A percentile compares a stretch with the other conserved stretches of the same genome.
Conservation (phyloP, 2,113 vertebrate genomes). For the Oncorhynchus clarkii region DNA sequence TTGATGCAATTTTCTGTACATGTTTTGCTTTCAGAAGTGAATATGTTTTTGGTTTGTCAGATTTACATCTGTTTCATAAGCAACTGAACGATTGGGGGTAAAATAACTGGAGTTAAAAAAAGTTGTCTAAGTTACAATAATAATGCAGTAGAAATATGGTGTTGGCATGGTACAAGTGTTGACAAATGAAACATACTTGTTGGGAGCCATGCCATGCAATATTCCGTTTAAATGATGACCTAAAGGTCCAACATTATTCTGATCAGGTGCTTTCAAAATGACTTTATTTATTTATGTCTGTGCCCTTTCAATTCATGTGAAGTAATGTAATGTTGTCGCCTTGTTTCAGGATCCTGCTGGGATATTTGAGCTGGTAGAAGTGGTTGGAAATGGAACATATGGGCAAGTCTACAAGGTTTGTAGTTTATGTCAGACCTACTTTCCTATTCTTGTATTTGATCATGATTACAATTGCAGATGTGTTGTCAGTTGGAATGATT, state of each 20-base stretch:
- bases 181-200: not conserved
- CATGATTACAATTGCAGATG: no score
- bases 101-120: not conserved
- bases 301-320: not conserved
- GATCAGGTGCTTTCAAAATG: not conserved
- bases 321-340: not conserved
- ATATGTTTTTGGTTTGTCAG: not conserved
- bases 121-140: not conserved
- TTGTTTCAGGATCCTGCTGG: constrained; percentile 86
- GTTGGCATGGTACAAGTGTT: not conserved
- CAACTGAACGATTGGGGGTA: not conserved
- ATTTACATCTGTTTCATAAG: not conserved
- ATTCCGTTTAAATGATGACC: not conserved
- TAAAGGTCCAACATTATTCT: not conserved
- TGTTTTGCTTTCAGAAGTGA: not conserved
- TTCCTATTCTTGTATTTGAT: not conserved
- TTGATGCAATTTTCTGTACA: not conserved
- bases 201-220: not conserved
- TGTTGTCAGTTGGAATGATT: no score
- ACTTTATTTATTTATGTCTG: not conserved
- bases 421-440: not conserved
- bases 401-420: constrained; percentile 89
- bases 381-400: constrained; percentile 86
- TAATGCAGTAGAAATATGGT: no score
- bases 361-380: constrained; percentile 92